Percentiles rank a stretch among this genome's conserved stretches.
phyloP scores from a whole-genome alignment of 2,888 invertebrate species.

The Lasioglossum leucozonium region DNA sequence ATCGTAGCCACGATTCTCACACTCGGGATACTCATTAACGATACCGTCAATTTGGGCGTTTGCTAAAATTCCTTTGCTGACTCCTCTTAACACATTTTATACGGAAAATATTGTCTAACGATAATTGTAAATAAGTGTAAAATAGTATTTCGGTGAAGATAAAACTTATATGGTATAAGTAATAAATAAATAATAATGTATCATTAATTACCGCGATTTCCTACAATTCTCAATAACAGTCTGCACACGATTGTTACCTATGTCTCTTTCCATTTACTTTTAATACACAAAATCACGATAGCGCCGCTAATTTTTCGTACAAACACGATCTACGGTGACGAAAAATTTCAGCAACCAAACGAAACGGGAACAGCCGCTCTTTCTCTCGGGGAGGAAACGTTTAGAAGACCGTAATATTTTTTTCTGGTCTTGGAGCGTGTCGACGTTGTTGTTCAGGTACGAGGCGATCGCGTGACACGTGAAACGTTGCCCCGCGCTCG shows the following conservation, averaged over 20 bases:
- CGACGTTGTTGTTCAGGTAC: neutral
- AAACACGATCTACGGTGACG: neutral
- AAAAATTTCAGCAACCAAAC: neutral
- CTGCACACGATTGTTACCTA: no score
- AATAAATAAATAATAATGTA: no score
- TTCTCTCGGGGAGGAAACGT: neutral
- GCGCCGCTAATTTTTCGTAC: neutral
- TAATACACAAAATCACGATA: neutral
- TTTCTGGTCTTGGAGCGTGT: neutral
- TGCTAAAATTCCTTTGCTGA: neutral
- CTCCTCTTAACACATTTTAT: neutral
- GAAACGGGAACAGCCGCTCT: neutral
- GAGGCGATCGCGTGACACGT: conserved; percentile 40
- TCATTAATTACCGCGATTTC: no score
- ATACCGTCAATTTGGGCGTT: neutral
- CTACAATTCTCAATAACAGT: no score
- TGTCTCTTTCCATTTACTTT: neutral
- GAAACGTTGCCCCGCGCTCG: conserved; percentile 23
- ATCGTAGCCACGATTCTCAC: neutral
- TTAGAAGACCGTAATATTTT: neutral
- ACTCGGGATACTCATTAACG: neutral
- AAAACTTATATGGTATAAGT: no score
- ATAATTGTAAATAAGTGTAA: neutral
- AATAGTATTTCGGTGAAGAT: no score
- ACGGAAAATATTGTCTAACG: no score